phyloP scores from a whole-genome alignment of 2,888 invertebrate genomes.

The Meteorus colon region DNA sequence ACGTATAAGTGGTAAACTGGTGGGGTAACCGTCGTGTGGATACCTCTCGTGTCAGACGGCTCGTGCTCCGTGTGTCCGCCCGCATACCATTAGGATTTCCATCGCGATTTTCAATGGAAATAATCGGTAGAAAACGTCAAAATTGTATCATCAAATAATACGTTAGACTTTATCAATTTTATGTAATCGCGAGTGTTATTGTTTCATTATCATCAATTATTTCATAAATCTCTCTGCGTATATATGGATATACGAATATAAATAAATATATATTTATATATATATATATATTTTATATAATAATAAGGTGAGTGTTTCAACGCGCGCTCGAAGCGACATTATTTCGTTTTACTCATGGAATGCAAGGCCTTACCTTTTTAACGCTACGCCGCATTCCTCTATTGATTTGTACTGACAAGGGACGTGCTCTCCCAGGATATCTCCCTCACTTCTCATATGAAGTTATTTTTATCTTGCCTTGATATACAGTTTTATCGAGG shows the following conservation, averaged over 20 bases:
- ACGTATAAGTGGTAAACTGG: conserved; percentile 57
- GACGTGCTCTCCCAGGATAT: conserved; percentile 43
- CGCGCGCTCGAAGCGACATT: conserved; percentile 36
- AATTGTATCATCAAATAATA: conserved; percentile 33
- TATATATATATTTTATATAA: not conserved
- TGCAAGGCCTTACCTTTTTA: conserved; percentile 62
- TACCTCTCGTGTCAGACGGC: conserved; percentile 67
- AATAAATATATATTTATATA: not conserved
- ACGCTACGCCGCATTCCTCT: conserved; percentile 71
- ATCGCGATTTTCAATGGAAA: conserved; percentile 67
- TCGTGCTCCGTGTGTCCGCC: conserved; percentile 63
- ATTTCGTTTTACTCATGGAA: conserved; percentile 56
- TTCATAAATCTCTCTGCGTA: not conserved
- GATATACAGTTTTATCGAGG: not conserved
- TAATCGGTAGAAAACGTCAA: conserved; percentile 52
- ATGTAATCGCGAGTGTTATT: conserved; percentile 13
- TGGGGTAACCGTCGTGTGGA: conserved; percentile 45
- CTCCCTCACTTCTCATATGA: conserved; percentile 29
- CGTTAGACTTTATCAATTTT: not conserved
- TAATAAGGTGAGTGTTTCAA: conserved; percentile 28
- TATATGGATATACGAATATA: not conserved
- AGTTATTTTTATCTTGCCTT: conserved; percentile 8
- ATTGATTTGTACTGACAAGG: conserved; percentile 66
- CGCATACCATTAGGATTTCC: conserved; percentile 68
- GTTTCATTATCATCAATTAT: not conserved